Conservation (phyloP, 37 sponge, comb jelly and placozoan species). For the Theonella swinhoei region DNA sequence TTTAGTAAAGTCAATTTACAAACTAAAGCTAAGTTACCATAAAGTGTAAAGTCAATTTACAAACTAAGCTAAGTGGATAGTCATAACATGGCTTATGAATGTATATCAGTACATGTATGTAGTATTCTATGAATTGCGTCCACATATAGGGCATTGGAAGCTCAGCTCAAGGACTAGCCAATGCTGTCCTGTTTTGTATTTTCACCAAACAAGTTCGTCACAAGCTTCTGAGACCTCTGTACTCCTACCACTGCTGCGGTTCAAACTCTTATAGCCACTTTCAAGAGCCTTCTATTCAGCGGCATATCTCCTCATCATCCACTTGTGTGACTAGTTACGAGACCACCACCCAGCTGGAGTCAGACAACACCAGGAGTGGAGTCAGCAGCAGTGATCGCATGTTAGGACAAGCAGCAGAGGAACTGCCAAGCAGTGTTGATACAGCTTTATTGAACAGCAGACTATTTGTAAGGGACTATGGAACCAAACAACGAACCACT, state of each 20-base stretch:
- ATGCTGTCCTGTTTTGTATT: slow-evolving; percentile 30
- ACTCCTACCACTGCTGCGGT: not conserved
- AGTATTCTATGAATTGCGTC: not conserved
- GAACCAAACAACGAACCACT: too few species aligned
- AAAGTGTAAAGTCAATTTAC: too few species aligned
- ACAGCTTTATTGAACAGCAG: too few species aligned
- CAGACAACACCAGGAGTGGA: not conserved
- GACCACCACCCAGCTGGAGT: not conserved
- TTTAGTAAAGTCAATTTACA: too few species aligned
- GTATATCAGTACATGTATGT: not conserved
- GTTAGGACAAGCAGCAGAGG: too few species aligned
- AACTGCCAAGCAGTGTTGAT: too few species aligned
- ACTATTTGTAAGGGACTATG: too few species aligned
- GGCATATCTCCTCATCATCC: not conserved
- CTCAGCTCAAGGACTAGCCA: slow-evolving; percentile 38
- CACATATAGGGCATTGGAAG: slow-evolving; percentile 36
- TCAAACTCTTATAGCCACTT: too few species aligned
- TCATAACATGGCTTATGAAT: too few species aligned
- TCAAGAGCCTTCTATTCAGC: not conserved
- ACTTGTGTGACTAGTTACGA: not conserved
- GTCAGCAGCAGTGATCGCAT: too few species aligned
- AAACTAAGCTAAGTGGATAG: too few species aligned
- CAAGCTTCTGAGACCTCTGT: not conserved
- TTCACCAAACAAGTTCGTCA: slow-evolving; percentile 36
- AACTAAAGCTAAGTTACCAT: too few species aligned